Percentiles rank a stretch among this genome's conserved stretches.
phyloP scores from a whole-genome alignment of 2,113 vertebrate species.

The Alexandromys fortis region DNA sequence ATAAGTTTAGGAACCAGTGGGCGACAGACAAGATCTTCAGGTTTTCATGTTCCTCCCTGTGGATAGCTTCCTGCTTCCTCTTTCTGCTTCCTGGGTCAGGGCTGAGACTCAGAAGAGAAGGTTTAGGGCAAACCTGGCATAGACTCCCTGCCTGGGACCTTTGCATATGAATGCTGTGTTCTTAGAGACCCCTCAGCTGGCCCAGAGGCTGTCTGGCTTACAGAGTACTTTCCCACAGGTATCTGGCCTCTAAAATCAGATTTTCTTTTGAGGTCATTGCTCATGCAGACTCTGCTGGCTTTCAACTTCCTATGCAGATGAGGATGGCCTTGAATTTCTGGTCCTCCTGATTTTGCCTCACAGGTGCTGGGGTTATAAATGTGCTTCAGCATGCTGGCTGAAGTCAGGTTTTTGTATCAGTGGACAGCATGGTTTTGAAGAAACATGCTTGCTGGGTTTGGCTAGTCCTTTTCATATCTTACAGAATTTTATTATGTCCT shows the following conservation, averaged over 20 bases:
- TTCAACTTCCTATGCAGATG: neutral
- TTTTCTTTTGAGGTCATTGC: neutral
- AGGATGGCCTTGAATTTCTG: neutral
- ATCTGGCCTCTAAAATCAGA: neutral
- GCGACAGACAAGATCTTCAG: fast-evolving
- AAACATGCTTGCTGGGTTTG: fast-evolving
- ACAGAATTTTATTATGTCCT: no score
- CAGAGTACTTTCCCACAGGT: no score
- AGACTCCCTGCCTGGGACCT: fast-evolving
- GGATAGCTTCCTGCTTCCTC: neutral
- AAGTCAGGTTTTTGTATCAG: neutral
- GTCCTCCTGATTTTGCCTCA: neutral
- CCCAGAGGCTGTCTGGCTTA: fast-evolving
- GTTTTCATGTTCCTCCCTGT: fast-evolving
- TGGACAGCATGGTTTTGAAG: fast-evolving
- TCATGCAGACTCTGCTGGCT: neutral
- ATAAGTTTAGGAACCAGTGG: fast-evolving
- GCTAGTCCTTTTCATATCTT: fast-evolving
- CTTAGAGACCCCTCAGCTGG: neutral
- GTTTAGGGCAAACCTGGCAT: fast-evolving
- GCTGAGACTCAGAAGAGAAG: fast-evolving
- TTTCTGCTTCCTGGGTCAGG: no score
- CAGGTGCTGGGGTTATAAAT: neutral
- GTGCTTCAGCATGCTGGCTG: neutral
- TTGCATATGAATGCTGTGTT: fast-evolving